A percentile compares a stretch with the other conserved stretches of the same genome.
Evolutionary conservation across 2,888 invertebrate genomes (phyloP).

Genomic region (Cyclophora punctaria): DNA sequence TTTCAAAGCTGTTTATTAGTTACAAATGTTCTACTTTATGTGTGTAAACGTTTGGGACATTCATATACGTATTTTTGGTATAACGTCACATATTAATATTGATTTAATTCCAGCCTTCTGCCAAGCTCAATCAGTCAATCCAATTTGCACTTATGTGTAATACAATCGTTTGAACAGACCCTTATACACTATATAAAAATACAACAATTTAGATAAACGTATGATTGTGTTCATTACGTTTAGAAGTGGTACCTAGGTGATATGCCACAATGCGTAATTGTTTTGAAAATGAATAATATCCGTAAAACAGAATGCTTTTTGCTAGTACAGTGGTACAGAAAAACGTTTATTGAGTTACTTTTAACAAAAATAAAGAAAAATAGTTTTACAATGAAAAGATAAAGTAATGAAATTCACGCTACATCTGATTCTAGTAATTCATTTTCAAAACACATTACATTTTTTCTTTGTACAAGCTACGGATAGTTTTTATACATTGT

Average conservation of each 20-base stretch:
- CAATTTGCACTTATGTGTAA: slow-evolving; percentile 29
- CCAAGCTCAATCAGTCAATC: slow-evolving; percentile 31
- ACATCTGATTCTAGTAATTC: too few species aligned
- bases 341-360: neutral
- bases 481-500: neutral
- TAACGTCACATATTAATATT: slow-evolving; percentile 16
- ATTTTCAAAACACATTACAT: neutral
- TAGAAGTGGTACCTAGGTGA: slow-evolving; percentile 53
- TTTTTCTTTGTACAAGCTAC: neutral
- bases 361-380: neutral
- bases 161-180: slow-evolving; percentile 45
- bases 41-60: neutral
- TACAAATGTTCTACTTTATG: neutral
- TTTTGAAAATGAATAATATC: slow-evolving; percentile 35
- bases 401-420: neutral
- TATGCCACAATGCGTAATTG: slow-evolving; percentile 52
- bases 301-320: neutral
- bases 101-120: slow-evolving; percentile 28
- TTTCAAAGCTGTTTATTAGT: slow-evolving; percentile 7
- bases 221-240: slow-evolving; percentile 7
- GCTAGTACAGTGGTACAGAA: too few species aligned
- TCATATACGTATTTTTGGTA: slow-evolving; percentile 6
- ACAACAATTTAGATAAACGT: slow-evolving; percentile 45
- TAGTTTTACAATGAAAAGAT: neutral
- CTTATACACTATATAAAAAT: slow-evolving; percentile 68